A percentile compares a stretch with the other conserved stretches of the same genome.
phyloP scores from a whole-genome alignment of 1,140 invertebrate species.

The Neodiprion pinetum region DNA sequence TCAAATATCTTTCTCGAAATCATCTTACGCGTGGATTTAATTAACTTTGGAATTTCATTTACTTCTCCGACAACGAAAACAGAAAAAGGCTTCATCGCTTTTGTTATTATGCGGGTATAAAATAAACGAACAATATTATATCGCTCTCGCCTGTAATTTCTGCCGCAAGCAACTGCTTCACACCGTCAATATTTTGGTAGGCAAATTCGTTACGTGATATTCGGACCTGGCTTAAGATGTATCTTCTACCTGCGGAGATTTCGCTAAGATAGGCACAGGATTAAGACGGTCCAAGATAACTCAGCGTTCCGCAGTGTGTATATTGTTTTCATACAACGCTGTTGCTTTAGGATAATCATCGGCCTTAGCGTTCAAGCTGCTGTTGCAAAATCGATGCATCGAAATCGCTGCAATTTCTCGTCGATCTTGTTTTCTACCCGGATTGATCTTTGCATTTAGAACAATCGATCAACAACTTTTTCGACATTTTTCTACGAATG shows the following conservation, averaged over 20 bases:
- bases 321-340: constrained; percentile 54
- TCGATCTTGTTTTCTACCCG: too few relatives aligned
- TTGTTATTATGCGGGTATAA: too few relatives aligned
- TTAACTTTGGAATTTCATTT: too few relatives aligned
- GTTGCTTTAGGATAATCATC: constrained; percentile 59
- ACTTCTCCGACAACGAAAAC: too few relatives aligned
- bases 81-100: too few relatives aligned
- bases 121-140: constrained; percentile 5
- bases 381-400: too few relatives aligned
- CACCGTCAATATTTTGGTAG: constrained; percentile 33
- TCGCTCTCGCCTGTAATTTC: neutral
- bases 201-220: constrained; percentile 37
- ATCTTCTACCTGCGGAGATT: constrained; percentile 35
- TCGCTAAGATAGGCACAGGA: constrained; percentile 51
- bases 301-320: constrained; percentile 42
- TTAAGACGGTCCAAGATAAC: constrained; percentile 53
- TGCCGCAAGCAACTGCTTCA: neutral
- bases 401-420: too few relatives aligned
- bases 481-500: too few relatives aligned
- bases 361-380: constrained; percentile 31
- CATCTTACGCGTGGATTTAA: too few relatives aligned
- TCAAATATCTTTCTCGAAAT: too few relatives aligned
- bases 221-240: constrained; percentile 24
- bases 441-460: too few relatives aligned
- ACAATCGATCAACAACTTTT: too few relatives aligned